Percentiles rank a stretch among this genome's conserved stretches.
Evolutionary conservation across 1,140 invertebrate species (phyloP).

Genomic region (Ladona fulva): DNA sequence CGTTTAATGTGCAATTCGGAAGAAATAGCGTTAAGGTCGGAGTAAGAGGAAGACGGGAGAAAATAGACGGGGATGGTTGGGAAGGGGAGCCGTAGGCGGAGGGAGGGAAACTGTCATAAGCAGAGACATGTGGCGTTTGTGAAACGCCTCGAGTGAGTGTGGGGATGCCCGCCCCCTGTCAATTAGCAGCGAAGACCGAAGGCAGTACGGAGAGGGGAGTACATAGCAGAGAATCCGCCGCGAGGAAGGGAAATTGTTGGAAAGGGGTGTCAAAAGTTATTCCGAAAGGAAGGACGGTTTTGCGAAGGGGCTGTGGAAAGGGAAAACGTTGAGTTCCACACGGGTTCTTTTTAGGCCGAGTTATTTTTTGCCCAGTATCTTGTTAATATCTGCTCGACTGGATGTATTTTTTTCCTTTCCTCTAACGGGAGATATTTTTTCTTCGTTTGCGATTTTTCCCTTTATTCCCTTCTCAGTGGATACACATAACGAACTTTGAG

Average conservation of each 20-base stretch:
- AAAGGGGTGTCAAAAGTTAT: conserved; percentile 2
- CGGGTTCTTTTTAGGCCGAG: background rate
- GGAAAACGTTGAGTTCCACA: background rate
- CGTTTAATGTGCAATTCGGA: no score
- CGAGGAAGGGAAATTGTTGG: background rate
- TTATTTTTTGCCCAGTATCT: conserved; percentile 2
- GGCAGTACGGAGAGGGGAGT: background rate
- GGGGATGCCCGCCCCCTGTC: background rate
- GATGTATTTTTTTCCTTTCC: background rate
- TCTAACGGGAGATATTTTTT: background rate
- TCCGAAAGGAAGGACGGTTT: no score
- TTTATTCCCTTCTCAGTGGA: no score
- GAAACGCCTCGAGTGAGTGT: background rate
- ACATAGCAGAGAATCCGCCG: background rate
- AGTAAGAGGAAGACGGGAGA: no score
- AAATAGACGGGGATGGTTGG: no score
- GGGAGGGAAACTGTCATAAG: conserved; percentile 3
- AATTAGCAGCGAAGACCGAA: background rate
- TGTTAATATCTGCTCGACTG: background rate
- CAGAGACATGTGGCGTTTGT: background rate
- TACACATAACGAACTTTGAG: no score
- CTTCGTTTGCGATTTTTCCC: no score
- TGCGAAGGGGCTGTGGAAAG: no score
- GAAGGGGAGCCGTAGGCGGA: background rate
- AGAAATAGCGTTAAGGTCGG: no score